Conservation (phyloP, 2,888 invertebrate genomes). For the Andricus quercusramuli region DNA sequence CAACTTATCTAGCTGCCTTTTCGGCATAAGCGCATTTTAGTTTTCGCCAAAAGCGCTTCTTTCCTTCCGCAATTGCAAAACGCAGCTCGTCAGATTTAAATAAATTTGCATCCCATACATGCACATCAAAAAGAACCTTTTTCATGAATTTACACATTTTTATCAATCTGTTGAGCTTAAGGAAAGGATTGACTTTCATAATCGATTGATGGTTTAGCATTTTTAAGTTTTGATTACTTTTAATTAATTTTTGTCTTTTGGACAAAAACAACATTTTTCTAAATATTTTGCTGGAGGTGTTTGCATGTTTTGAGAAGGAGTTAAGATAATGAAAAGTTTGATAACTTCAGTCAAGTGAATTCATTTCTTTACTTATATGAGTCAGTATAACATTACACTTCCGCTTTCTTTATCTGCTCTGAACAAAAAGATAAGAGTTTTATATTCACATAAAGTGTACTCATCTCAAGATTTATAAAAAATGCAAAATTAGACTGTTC, state of each 20-base stretch:
- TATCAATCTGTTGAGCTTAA: neutral
- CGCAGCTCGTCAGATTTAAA: neutral
- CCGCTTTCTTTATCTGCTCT: neutral
- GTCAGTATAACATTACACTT: neutral
- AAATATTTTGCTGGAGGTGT: neutral
- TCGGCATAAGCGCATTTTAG: conserved; percentile 39
- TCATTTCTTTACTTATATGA: neutral
- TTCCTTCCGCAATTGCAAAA: conserved; percentile 2
- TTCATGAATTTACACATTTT: neutral
- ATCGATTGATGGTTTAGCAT: neutral
- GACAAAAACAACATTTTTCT: neutral
- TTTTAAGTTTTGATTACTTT: neutral
- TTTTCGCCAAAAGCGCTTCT: conserved; percentile 20
- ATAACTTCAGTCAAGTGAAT: neutral
- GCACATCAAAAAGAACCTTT: neutral
- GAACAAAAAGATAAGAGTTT: neutral
- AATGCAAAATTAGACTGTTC: neutral
- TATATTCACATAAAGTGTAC: neutral
- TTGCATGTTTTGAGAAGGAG: neutral
- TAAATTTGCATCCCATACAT: neutral
- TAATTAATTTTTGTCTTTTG: neutral
- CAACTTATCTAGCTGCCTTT: conserved; percentile 53
- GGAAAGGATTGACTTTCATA: neutral
- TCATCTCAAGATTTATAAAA: neutral
- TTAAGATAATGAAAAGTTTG: neutral